phyloP scores from a whole-genome alignment of 1,140 invertebrate genomes.

The Probaryconus sp. region DNA sequence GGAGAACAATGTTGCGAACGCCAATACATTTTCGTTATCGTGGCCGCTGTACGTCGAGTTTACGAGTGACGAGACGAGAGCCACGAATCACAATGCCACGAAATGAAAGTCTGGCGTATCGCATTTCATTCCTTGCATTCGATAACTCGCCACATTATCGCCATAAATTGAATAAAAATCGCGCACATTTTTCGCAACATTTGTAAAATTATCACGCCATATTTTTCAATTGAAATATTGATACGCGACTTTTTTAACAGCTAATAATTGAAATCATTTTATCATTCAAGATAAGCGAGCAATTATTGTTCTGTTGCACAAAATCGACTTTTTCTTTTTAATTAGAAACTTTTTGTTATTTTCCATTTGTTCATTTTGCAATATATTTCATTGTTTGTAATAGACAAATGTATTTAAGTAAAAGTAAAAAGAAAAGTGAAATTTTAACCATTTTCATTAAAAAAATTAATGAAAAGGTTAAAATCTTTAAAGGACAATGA shows the following conservation, averaged over 20 bases:
- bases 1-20: conserved; percentile 57
- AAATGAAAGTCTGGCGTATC: conserved; percentile 59
- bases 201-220: conserved; percentile 46
- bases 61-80: conserved; percentile 58
- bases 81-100: conserved; percentile 55
- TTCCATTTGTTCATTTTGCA: too few relatives aligned
- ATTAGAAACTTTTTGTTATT: too few relatives aligned
- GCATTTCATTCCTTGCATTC: conserved; percentile 54
- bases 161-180: conserved; percentile 60
- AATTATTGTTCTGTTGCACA: too few relatives aligned
- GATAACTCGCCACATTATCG: conserved; percentile 58
- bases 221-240: conserved; percentile 54
- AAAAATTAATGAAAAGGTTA: too few relatives aligned
- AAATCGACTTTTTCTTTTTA: too few relatives aligned
- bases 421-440: too few relatives aligned
- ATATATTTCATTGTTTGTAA: too few relatives aligned
- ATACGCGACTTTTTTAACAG: neutral
- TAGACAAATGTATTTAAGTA: too few relatives aligned
- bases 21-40: conserved; percentile 54
- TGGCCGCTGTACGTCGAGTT: conserved; percentile 51
- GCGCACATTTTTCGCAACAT: conserved; percentile 51
- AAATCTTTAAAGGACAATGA: too few relatives aligned
- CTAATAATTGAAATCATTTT: conserved; percentile 50
- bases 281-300: conserved; percentile 23
- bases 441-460: too few relatives aligned